phyloP scores from a whole-genome alignment of 2,113 vertebrate genomes.

The Stomatorhinus ivindoensis region DNA sequence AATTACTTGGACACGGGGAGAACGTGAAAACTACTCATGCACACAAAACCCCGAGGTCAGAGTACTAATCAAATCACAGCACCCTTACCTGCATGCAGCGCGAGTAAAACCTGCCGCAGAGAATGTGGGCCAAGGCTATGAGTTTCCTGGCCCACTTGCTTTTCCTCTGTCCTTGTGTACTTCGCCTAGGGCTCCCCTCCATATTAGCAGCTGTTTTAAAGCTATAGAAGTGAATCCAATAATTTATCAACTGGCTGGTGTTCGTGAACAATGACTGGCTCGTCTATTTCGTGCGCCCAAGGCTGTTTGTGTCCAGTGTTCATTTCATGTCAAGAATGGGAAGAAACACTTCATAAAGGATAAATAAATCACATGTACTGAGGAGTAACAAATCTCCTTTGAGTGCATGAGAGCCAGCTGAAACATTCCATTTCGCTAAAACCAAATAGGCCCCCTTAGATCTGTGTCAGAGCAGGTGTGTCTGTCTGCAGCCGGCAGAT shows the following conservation, averaged over 20 bases:
- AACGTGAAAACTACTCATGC: background rate
- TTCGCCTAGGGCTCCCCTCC: background rate
- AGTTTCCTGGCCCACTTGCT: background rate
- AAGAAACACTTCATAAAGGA: background rate
- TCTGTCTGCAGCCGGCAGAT: background rate
- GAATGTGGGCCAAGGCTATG: background rate
- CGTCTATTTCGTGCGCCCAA: background rate
- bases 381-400: background rate
- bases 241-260: background rate
- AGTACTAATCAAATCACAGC: background rate
- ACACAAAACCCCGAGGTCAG: background rate
- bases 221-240: background rate
- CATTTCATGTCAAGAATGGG: background rate
- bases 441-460: background rate
- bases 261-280: background rate
- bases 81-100: background rate
- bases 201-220: slow-evolving; percentile 9
- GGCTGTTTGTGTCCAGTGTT: background rate
- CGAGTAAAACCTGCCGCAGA: background rate
- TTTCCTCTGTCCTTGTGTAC: background rate
- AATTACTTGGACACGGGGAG: background rate
- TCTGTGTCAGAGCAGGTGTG: background rate
- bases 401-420: background rate
- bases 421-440: background rate
- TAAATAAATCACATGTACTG: background rate